These are phyloP conservation scores for Idaea biselata DNA, from an alignment of 2,888 invertebrate species.

Conservation along the genomic window DNA sequence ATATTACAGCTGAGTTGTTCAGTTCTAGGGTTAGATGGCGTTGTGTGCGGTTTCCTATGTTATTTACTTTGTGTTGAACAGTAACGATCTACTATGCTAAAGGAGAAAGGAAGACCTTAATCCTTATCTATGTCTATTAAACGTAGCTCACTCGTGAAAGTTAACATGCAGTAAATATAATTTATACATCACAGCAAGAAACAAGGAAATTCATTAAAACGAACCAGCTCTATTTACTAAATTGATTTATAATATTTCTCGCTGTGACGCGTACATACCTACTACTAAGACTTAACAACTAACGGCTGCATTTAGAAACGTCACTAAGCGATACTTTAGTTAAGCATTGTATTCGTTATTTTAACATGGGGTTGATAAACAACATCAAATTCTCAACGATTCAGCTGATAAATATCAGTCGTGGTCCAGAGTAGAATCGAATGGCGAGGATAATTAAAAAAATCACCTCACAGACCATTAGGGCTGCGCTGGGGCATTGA, in stretches of 20 bases:
- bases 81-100: conserved; percentile 10
- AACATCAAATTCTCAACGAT: too few species aligned
- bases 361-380: too few species aligned
- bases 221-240: background rate
- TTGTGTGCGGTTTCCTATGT: conserved; percentile 4
- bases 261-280: background rate
- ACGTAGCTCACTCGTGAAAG: conserved; percentile 59
- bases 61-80: too few species aligned
- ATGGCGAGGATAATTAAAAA: too few species aligned
- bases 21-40: background rate
- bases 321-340: too few species aligned
- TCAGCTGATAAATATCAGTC: too few species aligned
- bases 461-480: too few species aligned
- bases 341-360: too few species aligned
- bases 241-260: background rate
- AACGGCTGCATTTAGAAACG: background rate
- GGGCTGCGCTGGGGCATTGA: too few species aligned
- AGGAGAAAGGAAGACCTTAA: conserved; percentile 43
- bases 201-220: background rate
- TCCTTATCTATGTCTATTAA: conserved; percentile 53
- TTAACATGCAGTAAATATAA: conserved; percentile 36
- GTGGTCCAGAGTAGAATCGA: too few species aligned
- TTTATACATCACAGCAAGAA: background rate
- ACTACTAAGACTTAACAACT: conserved; percentile 14
- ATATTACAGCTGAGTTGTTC: too few species aligned